Base-by-base conservation (phyloP, 2,113 vertebrate species). In the Machaerirhynchus nigripectus region DNA sequence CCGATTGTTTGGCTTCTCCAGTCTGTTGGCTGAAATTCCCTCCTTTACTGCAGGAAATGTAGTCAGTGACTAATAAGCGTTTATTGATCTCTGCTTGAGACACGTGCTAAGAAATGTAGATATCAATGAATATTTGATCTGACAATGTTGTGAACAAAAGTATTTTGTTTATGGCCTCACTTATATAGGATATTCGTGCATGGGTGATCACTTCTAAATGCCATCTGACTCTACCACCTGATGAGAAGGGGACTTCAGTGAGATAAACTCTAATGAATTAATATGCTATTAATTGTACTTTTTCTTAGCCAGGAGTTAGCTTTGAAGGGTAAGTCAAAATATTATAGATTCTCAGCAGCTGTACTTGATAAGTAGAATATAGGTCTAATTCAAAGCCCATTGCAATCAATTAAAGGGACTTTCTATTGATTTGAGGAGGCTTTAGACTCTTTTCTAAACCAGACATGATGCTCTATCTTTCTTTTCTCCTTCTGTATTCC, bases 121-220 rank as follows among this genome's bases (percentile, higher is more conserved):
- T 96, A 88, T 92, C 79, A 89, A 92, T 94, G 90, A 92, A 82
- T 96, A 95, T 75, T 96, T 96, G 52, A 73, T 87, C 86, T 89
- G 86, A 93, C 50, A 93, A 90, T 75, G 64, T 37, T 92, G 84
- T 57, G 63, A 90, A 91, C 56, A 84, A 30, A 93, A 87, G 12
- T 86, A 83, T 90, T 81, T 80, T 56, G 71, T 88, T 84, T 84
- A 30, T 57, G 69, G 60, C 23, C 44, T 78, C 31, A 40, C 42
- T 80, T 57, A 33, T 28, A 20, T 6, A 27, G 31, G 30, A 39
- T 60, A 81, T 44, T 75, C 10, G 33, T 46, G 27, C 21, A 68
- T 59, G 24, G 33, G 4, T 26, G 26, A 71, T 78, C 42, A 35
- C 55, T 74, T 89, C 26, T 3, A 90, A 87, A 80, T 37, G 22